phyloP scores from a whole-genome alignment of 2,113 vertebrate genomes.

The Chamaetylas fuelleborni region DNA sequence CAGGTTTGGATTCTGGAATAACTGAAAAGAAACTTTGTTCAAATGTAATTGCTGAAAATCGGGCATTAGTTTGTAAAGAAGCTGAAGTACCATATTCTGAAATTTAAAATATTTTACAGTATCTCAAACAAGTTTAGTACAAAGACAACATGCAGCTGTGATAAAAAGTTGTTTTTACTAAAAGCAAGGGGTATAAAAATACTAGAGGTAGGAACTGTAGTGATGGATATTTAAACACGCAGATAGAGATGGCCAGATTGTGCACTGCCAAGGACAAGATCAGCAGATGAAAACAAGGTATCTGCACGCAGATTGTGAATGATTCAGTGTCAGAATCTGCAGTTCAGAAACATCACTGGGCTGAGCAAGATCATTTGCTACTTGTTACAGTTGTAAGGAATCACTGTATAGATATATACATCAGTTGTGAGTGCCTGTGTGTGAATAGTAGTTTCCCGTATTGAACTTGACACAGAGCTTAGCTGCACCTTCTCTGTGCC shows the following conservation, averaged over 20 bases:
- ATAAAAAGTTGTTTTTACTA: background rate
- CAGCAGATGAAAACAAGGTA: background rate
- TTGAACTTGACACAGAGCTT: background rate
- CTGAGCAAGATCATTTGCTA: background rate
- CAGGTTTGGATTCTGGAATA: background rate
- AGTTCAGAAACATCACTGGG: background rate
- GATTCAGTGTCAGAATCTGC: background rate
- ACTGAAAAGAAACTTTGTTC: conserved; percentile 14
- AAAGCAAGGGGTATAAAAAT: background rate
- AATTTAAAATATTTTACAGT: background rate
- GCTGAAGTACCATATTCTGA: background rate
- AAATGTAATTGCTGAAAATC: background rate
- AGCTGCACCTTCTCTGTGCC: background rate
- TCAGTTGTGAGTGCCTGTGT: background rate
- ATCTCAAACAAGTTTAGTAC: background rate
- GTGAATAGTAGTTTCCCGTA: background rate
- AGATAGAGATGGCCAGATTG: background rate
- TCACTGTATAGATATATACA: accelerated
- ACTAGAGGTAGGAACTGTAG: background rate
- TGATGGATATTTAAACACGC: background rate
- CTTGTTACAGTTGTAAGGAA: background rate
- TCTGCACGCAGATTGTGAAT: background rate
- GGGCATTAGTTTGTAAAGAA: background rate
- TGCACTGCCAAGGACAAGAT: background rate
- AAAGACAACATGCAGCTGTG: background rate